phyloP scores from a whole-genome alignment of 1,140 invertebrate species.

The Achroia grisella region DNA sequence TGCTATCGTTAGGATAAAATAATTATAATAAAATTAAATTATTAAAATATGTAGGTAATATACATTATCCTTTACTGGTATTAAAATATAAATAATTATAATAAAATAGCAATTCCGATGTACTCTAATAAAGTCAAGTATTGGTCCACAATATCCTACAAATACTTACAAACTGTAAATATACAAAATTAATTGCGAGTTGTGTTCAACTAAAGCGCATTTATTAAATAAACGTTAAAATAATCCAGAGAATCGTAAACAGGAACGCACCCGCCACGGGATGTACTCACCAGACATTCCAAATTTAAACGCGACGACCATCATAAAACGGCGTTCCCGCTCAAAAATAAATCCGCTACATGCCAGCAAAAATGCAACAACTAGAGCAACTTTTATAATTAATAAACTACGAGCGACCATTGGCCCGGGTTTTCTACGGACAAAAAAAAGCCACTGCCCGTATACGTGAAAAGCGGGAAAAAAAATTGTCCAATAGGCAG shows the following conservation, averaged over 20 bases:
- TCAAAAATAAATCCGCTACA: conserved; percentile 8
- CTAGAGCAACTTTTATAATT: conserved; percentile 65
- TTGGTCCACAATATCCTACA: too few relatives aligned
- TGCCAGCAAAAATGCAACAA: conserved; percentile 4
- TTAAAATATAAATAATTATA: too few relatives aligned
- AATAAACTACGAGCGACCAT: conserved; percentile 58
- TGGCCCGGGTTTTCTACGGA: conserved; percentile 56
- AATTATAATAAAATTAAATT: too few relatives aligned
- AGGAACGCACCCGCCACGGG: background rate
- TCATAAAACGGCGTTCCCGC: conserved; percentile 42
- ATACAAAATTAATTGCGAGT: too few relatives aligned
- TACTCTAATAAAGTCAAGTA: too few relatives aligned
- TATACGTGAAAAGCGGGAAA: conserved; percentile 67
- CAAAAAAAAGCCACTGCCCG: conserved; percentile 52
- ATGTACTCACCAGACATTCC: conserved; percentile 18
- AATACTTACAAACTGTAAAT: too few relatives aligned
- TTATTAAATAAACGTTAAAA: conserved; percentile 3
- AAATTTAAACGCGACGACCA: conserved; percentile 47
- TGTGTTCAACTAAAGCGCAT: too few relatives aligned
- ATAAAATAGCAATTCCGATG: too few relatives aligned
- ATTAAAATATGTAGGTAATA: too few relatives aligned
- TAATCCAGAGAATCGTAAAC: conserved; percentile 6
- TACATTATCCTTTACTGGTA: too few relatives aligned
- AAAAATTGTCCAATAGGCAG: conserved; percentile 60
- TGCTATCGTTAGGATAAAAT: too few relatives aligned